phyloP scores from a whole-genome alignment of 2,888 invertebrate species.

The Xanthorhoe spadicearia region DNA sequence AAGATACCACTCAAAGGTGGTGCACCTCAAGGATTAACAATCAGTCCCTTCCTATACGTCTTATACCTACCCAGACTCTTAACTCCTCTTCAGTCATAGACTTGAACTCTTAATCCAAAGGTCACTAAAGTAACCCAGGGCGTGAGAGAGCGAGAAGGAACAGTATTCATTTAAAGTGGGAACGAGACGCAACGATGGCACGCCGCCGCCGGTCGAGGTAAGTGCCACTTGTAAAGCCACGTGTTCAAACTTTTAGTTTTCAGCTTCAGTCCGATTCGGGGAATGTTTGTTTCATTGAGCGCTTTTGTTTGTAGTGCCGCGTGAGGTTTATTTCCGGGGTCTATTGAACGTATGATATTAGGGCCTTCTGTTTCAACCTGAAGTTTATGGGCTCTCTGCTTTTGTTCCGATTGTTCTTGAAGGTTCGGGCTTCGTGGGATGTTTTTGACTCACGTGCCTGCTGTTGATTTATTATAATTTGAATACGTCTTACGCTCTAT shows the following conservation, averaged over 20 bases:
- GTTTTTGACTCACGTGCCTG: slow-evolving; percentile 23
- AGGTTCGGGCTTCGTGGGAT: slow-evolving; percentile 19
- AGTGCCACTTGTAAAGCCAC: slow-evolving; percentile 77
- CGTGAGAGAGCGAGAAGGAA: slow-evolving; percentile 79
- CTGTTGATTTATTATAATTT: slow-evolving; percentile 22
- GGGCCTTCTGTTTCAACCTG: slow-evolving; percentile 28
- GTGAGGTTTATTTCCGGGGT: slow-evolving; percentile 39
- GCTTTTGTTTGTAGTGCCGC: slow-evolving; percentile 36
- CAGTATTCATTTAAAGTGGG: slow-evolving; percentile 77
- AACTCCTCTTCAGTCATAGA: slow-evolving; percentile 39
- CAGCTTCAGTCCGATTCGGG: slow-evolving; percentile 42
- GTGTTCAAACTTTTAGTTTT: slow-evolving; percentile 70
- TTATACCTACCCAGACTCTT: slow-evolving; percentile 37
- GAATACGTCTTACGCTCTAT: slow-evolving; percentile 8
- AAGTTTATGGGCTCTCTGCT: slow-evolving; percentile 31
- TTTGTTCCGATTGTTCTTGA: slow-evolving; percentile 32
- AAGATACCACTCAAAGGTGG: slow-evolving; percentile 49
- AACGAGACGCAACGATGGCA: slow-evolving; percentile 79
- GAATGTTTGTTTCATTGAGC: slow-evolving; percentile 40
- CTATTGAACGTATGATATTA: slow-evolving; percentile 40
- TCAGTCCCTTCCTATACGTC: slow-evolving; percentile 41
- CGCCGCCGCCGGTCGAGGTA: slow-evolving; percentile 77
- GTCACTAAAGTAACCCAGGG: slow-evolving; percentile 59
- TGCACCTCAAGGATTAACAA: slow-evolving; percentile 53
- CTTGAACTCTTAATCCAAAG: slow-evolving; percentile 50